These are phyloP conservation scores for Leuciscus idus DNA, from an alignment of 2,113 vertebrate species.

Conservation along the genomic window DNA sequence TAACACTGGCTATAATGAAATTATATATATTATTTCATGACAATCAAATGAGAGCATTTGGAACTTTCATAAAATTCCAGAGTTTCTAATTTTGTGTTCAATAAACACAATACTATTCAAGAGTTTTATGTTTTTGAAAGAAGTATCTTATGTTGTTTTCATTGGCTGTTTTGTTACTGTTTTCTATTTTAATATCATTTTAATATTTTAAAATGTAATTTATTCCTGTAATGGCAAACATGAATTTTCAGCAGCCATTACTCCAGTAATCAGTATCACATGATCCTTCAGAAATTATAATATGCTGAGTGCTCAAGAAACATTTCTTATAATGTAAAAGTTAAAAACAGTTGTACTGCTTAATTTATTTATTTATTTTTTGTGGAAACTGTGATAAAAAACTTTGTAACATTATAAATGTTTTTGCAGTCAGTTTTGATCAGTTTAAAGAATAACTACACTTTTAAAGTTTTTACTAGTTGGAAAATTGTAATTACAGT, in stretches of 20 bases:
- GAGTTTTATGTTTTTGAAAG: neutral
- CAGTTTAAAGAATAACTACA: no score
- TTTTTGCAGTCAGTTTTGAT: neutral
- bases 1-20: neutral
- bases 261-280: no score
- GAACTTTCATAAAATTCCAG: neutral
- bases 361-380: neutral
- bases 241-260: no score
- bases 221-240: no score
- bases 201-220: no score
- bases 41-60: neutral
- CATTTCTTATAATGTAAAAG: no score
- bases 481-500: neutral
- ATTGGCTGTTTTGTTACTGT: neutral
- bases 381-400: neutral
- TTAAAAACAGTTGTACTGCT: no score
- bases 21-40: neutral
- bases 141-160: no score
- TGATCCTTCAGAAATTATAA: no score
- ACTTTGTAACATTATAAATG: neutral
- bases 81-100: neutral
- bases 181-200: neutral
- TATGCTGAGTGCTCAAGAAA: no score
- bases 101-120: neutral
- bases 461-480: neutral